These are phyloP conservation scores for Edolisoma coerulescens DNA, from an alignment of 2,113 vertebrate species.

Conservation along the genomic window DNA sequence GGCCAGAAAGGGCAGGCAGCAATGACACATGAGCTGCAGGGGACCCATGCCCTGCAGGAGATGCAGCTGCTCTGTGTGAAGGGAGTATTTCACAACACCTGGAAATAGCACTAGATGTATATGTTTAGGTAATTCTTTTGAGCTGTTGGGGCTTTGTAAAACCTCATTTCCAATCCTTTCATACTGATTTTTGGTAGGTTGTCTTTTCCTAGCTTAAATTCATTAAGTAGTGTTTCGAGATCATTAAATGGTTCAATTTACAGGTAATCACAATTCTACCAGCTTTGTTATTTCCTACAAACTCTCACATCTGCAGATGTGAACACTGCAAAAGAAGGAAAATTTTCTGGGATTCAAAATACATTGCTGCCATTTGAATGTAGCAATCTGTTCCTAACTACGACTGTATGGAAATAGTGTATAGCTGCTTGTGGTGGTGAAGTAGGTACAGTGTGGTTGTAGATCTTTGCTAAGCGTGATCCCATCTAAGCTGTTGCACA, in stretches of 20 bases:
- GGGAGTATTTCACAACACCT: neutral
- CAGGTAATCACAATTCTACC: neutral
- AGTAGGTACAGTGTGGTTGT: neutral
- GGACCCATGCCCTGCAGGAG: neutral
- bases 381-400: neutral
- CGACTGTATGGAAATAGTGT: neutral
- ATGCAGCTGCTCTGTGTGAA: neutral
- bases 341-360: neutral
- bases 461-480: neutral
- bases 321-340: neutral
- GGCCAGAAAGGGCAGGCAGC: neutral
- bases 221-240: neutral
- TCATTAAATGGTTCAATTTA: neutral
- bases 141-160: neutral
- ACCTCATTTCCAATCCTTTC: neutral
- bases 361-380: neutral
- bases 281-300: neutral
- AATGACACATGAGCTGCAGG: neutral
- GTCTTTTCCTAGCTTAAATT: neutral
- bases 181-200: neutral
- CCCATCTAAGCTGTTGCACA: neutral
- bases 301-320: neutral
- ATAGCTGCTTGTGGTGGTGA: neutral
- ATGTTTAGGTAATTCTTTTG: neutral
- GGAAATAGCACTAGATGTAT: neutral